Evolutionary conservation across 2,113 vertebrate species (phyloP).

Genomic region (Heterotilapia buettikoferi): DNA sequence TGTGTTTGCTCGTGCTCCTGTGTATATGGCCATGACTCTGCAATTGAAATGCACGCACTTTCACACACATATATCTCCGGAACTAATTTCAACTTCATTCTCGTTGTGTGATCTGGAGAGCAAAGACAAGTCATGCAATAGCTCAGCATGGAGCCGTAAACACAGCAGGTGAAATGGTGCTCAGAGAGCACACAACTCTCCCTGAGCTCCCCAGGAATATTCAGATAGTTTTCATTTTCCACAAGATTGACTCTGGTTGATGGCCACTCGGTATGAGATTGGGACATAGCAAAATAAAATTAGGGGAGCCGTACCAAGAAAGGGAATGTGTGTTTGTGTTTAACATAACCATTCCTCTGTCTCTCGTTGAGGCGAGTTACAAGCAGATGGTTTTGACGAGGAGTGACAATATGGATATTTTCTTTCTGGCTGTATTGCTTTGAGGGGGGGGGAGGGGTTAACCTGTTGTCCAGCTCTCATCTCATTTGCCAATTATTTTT

Average conservation of each 20-base stretch:
- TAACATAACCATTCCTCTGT: neutral
- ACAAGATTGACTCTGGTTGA: conserved; percentile 38
- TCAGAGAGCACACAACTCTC: conserved; percentile 9
- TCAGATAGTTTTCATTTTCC: conserved; percentile 54
- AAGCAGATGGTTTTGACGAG: neutral
- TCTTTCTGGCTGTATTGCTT: neutral
- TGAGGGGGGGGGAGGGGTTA: neutral
- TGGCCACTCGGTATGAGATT: neutral
- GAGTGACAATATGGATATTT: neutral
- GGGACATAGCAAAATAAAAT: conserved; percentile 11
- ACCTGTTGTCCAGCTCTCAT: neutral
- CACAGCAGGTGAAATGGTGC: conserved; percentile 41
- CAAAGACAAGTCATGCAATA: conserved; percentile 38
- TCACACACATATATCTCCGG: neutral
- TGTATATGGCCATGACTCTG: neutral
- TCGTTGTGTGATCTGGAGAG: conserved; percentile 8
- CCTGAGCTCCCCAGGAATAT: conserved; percentile 31
- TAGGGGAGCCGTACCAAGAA: neutral
- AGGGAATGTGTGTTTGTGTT: neutral
- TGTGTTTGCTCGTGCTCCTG: neutral
- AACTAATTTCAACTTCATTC: conserved; percentile 52
- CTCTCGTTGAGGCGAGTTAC: neutral
- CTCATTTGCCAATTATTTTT: neutral
- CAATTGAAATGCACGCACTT: neutral
- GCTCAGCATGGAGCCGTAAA: conserved; percentile 48